Conservation (phyloP, 1,140 invertebrate genomes). For the Macrocentrus cingulum region DNA sequence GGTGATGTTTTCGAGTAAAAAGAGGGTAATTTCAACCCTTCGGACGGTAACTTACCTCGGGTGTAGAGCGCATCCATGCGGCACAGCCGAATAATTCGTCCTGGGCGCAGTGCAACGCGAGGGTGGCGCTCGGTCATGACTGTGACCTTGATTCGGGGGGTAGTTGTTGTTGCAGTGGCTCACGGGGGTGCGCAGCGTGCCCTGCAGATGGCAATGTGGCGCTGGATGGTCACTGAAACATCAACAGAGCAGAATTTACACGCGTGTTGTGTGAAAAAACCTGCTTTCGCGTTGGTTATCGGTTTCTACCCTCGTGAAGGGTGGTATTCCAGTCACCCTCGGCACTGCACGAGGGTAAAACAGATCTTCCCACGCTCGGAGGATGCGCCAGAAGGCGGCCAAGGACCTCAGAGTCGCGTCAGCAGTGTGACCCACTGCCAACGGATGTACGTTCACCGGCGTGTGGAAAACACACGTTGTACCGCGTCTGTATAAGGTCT, state of each 20-base stretch:
- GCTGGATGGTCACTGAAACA: conserved; percentile 22
- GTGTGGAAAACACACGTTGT: conserved; percentile 1
- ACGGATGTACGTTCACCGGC: background rate
- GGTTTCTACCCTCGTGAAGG: background rate
- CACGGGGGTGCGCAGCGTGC: conserved; percentile 13
- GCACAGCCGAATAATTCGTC: conserved; percentile 6
- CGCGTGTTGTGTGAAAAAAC: background rate
- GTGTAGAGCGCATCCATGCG: conserved; percentile 21
- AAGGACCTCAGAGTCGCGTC: background rate
- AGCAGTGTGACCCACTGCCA: background rate
- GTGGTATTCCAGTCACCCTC: too few species aligned
- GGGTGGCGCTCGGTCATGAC: conserved; percentile 10
- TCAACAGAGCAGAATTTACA: background rate
- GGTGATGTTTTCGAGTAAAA: background rate
- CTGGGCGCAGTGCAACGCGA: conserved; percentile 13
- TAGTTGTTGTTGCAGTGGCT: conserved; percentile 22
- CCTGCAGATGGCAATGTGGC: conserved; percentile 21
- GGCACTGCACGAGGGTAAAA: background rate
- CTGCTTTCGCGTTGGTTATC: background rate
- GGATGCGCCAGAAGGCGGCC: background rate
- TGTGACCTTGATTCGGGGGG: conserved; percentile 5
- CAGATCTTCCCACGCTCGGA: background rate
- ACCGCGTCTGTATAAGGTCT: background rate
- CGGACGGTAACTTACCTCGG: conserved; percentile 12
- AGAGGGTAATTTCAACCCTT: background rate